These are phyloP conservation scores for Eulithis testata DNA, from an alignment of 2,888 invertebrate species.

Conservation along the genomic window DNA sequence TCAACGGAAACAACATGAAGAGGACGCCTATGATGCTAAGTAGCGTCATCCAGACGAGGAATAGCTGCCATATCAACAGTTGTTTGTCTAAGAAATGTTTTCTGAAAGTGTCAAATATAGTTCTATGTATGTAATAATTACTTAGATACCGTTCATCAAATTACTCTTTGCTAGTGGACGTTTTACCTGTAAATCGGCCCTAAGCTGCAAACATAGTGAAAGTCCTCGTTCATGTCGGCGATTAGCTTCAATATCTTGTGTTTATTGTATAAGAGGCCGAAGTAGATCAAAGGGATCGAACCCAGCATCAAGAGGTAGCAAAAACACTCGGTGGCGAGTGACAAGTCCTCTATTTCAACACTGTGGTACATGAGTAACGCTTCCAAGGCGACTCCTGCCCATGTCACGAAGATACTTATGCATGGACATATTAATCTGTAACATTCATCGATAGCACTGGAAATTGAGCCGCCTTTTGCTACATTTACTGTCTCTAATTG, in stretches of 20 bases:
- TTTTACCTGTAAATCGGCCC: conserved; percentile 55
- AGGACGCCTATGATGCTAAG: conserved; percentile 34
- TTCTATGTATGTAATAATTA: too few species aligned
- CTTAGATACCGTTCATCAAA: too few species aligned
- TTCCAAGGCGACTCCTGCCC: conserved; percentile 48
- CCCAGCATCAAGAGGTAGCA: conserved; percentile 60
- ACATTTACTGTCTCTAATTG: too few species aligned
- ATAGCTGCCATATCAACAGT: conserved; percentile 63
- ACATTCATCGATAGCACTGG: background rate
- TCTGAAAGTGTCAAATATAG: conserved; percentile 49
- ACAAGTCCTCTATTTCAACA: conserved; percentile 50
- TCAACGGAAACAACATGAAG: conserved; percentile 50
- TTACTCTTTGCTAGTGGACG: background rate
- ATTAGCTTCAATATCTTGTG: conserved; percentile 49
- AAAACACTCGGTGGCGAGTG: conserved; percentile 63
- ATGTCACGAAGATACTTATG: conserved; percentile 40
- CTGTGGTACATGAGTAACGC: conserved; percentile 52
- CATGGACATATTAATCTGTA: conserved; percentile 60
- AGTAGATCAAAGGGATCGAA: conserved; percentile 50
- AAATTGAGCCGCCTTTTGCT: too few species aligned
- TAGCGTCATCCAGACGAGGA: conserved; percentile 55
- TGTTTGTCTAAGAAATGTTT: conserved; percentile 61
- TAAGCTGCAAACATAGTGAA: conserved; percentile 54
- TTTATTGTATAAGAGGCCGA: conserved; percentile 48
- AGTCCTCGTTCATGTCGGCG: conserved; percentile 59